phyloP scores from a whole-genome alignment of 2,888 invertebrate genomes.

The Lasioglossum zephyrum region DNA sequence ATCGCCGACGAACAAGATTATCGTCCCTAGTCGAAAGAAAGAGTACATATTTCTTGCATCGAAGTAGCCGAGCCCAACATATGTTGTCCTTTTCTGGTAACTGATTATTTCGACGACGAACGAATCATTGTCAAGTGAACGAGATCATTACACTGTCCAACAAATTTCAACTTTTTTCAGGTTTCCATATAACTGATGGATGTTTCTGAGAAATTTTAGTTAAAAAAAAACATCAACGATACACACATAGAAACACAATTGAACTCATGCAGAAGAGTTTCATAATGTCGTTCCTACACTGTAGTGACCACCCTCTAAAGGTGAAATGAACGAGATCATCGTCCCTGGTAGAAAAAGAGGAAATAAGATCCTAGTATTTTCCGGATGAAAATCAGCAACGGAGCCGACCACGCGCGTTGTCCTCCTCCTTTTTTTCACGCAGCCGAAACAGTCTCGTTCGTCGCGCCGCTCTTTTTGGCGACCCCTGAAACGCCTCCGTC shows the following conservation, averaged over 20 bases:
- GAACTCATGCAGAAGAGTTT: too few relatives aligned
- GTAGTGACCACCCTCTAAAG: too few relatives aligned
- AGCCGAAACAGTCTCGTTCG: background rate
- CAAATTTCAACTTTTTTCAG: too few relatives aligned
- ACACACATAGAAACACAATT: too few relatives aligned
- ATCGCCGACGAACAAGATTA: background rate
- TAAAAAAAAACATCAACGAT: too few relatives aligned
- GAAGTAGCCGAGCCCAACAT: background rate
- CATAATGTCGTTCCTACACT: too few relatives aligned
- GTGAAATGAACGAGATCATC: background rate
- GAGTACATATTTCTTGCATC: background rate
- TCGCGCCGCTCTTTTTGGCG: conserved; percentile 59
- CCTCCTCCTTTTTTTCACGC: conserved; percentile 10
- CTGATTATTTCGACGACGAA: too few relatives aligned
- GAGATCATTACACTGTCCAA: too few relatives aligned
- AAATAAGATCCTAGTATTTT: background rate
- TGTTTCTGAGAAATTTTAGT: too few relatives aligned
- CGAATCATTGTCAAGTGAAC: too few relatives aligned
- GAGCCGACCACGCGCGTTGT: conserved; percentile 13
- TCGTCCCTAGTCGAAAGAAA: background rate
- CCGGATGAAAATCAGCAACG: background rate
- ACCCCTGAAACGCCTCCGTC: conserved; percentile 68
- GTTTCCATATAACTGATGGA: too few relatives aligned
- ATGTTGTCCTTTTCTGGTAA: background rate
- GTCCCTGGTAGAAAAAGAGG: background rate